These are phyloP conservation scores for Elephantulus edwardii DNA, from an alignment of 2,113 vertebrate species.

Conservation along the genomic window DNA sequence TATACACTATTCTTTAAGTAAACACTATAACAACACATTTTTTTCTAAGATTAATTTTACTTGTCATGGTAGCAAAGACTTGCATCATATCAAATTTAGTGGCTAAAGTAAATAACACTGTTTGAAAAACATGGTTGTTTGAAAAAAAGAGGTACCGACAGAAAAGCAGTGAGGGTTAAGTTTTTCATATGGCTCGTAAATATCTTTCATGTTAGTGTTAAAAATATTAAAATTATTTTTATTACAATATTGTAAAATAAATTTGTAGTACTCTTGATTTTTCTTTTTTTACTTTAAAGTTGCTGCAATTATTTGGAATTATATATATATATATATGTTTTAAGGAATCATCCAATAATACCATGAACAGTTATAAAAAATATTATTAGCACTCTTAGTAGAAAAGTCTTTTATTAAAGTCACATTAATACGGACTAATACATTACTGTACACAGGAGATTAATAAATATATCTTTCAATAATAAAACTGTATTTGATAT, in stretches of 20 bases:
- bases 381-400: neutral
- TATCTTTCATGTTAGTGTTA: neutral
- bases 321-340: neutral
- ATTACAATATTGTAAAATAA: neutral
- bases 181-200: neutral
- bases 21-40: neutral
- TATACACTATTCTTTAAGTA: neutral
- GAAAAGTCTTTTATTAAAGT: neutral
- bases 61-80: neutral
- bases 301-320: constrained; percentile 4
- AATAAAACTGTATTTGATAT: constrained; percentile 33
- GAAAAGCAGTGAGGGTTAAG: neutral
- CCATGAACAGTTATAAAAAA: neutral
- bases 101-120: neutral
- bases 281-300: neutral
- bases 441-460: neutral
- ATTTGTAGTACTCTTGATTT: neutral
- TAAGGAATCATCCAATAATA: neutral
- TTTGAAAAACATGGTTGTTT: neutral
- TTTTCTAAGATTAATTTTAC: neutral
- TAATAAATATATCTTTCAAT: constrained; percentile 29
- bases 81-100: neutral
- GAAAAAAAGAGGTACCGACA: neutral
- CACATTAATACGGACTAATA: neutral
- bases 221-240: constrained; percentile 30